These are phyloP conservation scores for Coregonus clupeaformis DNA, from an alignment of 2,113 vertebrate genomes.

Conservation along the genomic window DNA sequence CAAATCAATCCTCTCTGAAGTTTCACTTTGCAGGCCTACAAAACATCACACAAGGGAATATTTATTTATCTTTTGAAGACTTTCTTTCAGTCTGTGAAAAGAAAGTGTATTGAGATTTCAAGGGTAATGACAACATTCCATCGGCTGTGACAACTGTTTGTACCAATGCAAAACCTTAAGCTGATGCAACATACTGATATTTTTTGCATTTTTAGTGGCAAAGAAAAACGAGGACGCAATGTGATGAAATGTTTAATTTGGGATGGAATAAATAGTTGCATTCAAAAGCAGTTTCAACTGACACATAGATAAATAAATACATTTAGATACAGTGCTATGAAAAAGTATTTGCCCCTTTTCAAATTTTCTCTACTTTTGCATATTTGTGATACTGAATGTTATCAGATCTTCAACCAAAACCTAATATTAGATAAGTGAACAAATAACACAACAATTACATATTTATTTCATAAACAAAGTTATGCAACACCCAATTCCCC, in stretches of 20 bases:
- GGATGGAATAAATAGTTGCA: background rate
- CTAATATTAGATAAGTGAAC: too few species aligned
- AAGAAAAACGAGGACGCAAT: background rate
- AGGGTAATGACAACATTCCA: background rate
- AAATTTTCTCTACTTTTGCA: too few species aligned
- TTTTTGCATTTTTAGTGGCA: too few species aligned
- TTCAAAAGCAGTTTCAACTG: background rate
- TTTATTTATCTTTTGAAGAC: background rate
- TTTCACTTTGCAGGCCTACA: background rate
- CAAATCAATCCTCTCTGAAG: background rate
- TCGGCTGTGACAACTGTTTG: background rate
- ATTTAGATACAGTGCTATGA: too few species aligned
- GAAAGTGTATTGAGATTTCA: background rate
- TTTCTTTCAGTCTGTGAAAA: background rate
- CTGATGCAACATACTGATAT: too few species aligned
- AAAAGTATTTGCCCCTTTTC: too few species aligned
- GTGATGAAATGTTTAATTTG: background rate
- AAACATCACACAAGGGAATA: background rate
- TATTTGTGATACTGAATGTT: too few species aligned
- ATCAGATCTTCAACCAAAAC: too few species aligned
- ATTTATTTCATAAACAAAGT: too few species aligned
- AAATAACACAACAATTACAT: too few species aligned
- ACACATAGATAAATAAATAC: background rate
- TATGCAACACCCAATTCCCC: too few species aligned
- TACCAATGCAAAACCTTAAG: too few species aligned